Conservation (phyloP, 2,113 vertebrate species). For the Synchiropus splendidus region DNA sequence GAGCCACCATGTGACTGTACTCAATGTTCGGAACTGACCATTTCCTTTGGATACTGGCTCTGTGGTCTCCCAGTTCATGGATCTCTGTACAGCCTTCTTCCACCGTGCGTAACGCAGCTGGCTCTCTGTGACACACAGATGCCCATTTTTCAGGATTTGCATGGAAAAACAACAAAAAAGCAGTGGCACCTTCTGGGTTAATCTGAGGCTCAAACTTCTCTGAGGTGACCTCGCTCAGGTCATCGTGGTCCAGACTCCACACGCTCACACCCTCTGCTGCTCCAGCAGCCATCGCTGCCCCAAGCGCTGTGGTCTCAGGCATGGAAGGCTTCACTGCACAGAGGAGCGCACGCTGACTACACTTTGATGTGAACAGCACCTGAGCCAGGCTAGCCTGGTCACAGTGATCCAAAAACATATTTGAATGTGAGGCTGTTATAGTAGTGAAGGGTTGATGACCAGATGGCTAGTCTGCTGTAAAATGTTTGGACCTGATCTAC, state of each 20-base stretch:
- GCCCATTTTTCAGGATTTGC: neutral
- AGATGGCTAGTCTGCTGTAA: too few relatives aligned
- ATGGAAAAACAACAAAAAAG: too few relatives aligned
- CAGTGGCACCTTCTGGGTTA: constrained; percentile 74
- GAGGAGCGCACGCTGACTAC: neutral
- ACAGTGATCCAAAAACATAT: too few relatives aligned
- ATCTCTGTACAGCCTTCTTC: constrained; percentile 87
- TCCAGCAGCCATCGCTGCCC: constrained; percentile 90
- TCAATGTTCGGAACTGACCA: constrained; percentile 19
- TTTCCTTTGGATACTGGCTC: constrained; percentile 51
- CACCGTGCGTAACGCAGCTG: constrained; percentile 82
- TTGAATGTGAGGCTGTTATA: too few relatives aligned
- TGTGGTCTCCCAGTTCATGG: constrained; percentile 83
- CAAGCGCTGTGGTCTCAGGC: constrained; percentile 88
- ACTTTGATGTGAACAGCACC: too few relatives aligned
- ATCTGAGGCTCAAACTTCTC: constrained; percentile 91
- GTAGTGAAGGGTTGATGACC: neutral
- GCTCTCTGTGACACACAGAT: constrained; percentile 68
- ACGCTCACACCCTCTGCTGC: constrained; percentile 86
- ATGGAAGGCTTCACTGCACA: constrained; percentile 85
- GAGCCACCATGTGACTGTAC: too few relatives aligned
- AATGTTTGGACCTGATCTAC: too few relatives aligned
- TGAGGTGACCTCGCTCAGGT: constrained; percentile 79
- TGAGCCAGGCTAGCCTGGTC: too few relatives aligned
- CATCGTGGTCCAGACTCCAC: constrained; percentile 80